These are phyloP conservation scores for Lophura swinhoii DNA, from an alignment of 2,797 vertebrate species.

Conservation along the genomic window DNA sequence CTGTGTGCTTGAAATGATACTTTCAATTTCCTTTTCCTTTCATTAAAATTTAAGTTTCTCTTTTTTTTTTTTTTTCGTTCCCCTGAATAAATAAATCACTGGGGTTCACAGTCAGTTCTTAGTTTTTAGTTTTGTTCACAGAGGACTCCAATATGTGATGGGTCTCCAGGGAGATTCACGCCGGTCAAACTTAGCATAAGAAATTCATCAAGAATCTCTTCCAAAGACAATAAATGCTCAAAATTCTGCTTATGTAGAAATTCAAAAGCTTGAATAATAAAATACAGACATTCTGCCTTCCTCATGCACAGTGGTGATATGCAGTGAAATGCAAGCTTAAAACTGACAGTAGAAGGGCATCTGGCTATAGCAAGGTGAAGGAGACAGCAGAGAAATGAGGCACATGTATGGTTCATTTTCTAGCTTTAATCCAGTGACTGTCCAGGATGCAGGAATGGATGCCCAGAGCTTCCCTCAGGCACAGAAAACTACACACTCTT, in stretches of 20 bases:
- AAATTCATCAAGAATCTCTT: background rate
- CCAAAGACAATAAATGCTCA: background rate
- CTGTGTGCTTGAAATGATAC: background rate
- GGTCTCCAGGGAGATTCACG: background rate
- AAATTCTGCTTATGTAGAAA: background rate
- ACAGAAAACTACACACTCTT: background rate
- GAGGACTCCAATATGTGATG: background rate
- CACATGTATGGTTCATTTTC: background rate
- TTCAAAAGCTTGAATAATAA: background rate
- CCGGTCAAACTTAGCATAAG: background rate
- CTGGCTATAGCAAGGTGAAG: background rate
- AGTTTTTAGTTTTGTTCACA: background rate
- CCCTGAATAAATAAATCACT: background rate
- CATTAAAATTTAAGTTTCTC: background rate
- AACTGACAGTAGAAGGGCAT: background rate
- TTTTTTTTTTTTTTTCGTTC: background rate
- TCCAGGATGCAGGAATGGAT: background rate
- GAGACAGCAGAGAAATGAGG: background rate
- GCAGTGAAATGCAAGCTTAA: background rate
- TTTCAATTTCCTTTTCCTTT: background rate
- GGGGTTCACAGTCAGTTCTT: background rate
- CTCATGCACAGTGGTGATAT: background rate
- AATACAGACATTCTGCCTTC: background rate
- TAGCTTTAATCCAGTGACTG: background rate
- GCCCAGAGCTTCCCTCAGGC: background rate